Evolutionary conservation across 2,113 vertebrate genomes (phyloP), one percentile per base, ranked within the genome.

Genomic region (Hipposideros armiger): DNA sequence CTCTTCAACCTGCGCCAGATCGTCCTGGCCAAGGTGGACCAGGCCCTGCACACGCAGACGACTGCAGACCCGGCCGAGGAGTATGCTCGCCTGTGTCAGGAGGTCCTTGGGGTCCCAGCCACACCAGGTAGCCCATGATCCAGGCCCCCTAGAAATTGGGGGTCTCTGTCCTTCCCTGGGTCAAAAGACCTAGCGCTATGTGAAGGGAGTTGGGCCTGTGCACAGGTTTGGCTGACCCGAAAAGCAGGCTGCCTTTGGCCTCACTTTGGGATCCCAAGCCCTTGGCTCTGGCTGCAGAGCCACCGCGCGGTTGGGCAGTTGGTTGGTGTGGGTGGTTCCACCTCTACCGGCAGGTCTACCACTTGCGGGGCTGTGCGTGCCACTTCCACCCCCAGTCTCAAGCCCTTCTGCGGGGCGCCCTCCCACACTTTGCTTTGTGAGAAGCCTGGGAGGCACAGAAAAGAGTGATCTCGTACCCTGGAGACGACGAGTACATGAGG

Each of bases 1-100:
- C 99, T 99, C 94, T 99, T 99, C 96, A 99, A 99, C 98, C 96
- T 99, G 97, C 98, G 99, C 80, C 99, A 99, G 98, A 99, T 99
- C 0, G 99, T 99, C 7, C 98, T 99, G 83, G 99, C 99, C 69
- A 99, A 99, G 97, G 98, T 99, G 92, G 99, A 99, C 92, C 99
- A 99, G 98, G 99, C 98, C 0, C 98, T 99, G 96, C 99, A 99
- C 98, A 99, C 99, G 5, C 98, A 98, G 96, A 97, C 64, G 0
- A 98, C 98, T 0, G 97, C 99, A 0, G 99, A 99, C 95, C 98
- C 99, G 0, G 99, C 99, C 0, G 98, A 99, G 95, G 99, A 99
- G 97, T 99, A 99, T 1, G 98, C 98, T 7, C 98, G 54, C 47
- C 99, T 99, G 72, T 99, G 99, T 69, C 97, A 98, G 42, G 99